Conservation (phyloP, 2,797 vertebrate genomes). For the Bufotes viridis region DNA sequence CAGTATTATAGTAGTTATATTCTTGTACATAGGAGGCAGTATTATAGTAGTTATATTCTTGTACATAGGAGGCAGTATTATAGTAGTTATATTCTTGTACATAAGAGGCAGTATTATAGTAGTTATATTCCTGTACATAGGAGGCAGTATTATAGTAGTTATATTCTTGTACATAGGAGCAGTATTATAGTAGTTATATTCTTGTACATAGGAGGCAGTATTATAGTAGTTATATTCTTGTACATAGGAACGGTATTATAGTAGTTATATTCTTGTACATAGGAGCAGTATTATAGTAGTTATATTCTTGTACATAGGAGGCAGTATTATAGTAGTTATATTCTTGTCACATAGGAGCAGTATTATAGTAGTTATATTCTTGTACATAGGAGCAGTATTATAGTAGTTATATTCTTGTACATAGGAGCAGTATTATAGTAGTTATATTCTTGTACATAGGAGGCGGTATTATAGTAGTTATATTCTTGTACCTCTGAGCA, state of each 20-base stretch:
- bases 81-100: too few relatives aligned
- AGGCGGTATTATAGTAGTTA: not conserved
- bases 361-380: constrained; percentile 8
- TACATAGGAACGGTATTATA: not conserved
- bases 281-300: too few relatives aligned
- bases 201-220: not conserved
- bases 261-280: too few relatives aligned
- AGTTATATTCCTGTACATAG: constrained; percentile 4
- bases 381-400: not conserved
- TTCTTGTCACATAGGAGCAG: not conserved
- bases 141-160: not conserved
- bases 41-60: too few relatives aligned
- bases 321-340: not conserved
- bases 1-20: too few relatives aligned
- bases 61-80: too few relatives aligned
- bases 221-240: constrained; percentile 8
- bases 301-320: too few relatives aligned
- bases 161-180: not conserved
- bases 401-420: not conserved
- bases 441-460: constrained; percentile 5
- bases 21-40: too few relatives aligned
- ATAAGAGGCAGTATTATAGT: not conserved
- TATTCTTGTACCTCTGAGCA: not conserved
- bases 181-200: constrained; percentile 5
- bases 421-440: not conserved